Evolutionary conservation across 2,888 invertebrate species (phyloP), one percentile per base, ranked within the genome.

Genomic region (Glaucopsyche alexis): DNA sequence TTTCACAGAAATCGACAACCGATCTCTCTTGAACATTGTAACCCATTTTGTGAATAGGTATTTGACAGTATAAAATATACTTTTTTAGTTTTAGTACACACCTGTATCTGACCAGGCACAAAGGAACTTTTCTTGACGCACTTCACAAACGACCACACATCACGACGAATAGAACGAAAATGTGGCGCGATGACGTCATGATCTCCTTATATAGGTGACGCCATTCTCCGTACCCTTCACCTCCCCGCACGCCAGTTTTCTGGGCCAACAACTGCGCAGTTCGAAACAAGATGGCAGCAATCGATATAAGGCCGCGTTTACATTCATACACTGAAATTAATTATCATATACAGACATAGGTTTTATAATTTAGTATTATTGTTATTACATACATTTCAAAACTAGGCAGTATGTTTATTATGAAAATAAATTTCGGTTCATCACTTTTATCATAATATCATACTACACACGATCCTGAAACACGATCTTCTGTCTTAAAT

Each of bases 1-100:
- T 91, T 88, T 91, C 92, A 85, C 92, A 91, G 86, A 91, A 92
- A 80, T 90, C 93, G 79, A 87, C 92, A 79, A 92, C 84, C 79
- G 87, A 87, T 82, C 87, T 91, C 84, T 92, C 91, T 80, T 88
- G 89, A 77, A 82, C 82, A 85, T 82, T 89, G 85, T 90, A 92
- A 84, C 91, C 92, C 92, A 93, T 92, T 81, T 85, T 82, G 79
- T 78, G 72, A 78, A 74, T 76, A 75, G 74, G 77, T 75, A 73
- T 84, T 85, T 84, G 83, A 87, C 86, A 87, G 84, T 86, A 86
- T 82, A 72, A 84, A 29, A 29, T 29, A 76, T 82, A 83, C 81
- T 81, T 85, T 82, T 84, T n/a, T n/a, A n/a, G n/a, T n/a, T n/a
- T 85, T 79, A 84, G 86, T 91, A 91, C 91, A 93, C 91, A 92